Conservation (phyloP, 2,113 vertebrate species). For the Hippocampus barbouri region DNA sequence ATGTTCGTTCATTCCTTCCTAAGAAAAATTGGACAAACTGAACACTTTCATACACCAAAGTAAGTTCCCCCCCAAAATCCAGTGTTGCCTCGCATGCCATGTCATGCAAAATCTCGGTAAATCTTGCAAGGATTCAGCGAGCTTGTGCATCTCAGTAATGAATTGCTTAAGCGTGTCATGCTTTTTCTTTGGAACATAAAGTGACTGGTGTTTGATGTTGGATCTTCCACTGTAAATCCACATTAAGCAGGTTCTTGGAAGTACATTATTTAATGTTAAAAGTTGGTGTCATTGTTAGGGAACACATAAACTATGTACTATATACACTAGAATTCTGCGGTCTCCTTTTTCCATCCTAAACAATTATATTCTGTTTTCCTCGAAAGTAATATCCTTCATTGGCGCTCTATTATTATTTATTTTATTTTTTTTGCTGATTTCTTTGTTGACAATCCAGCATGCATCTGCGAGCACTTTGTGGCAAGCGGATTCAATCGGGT, state of each 20-base stretch:
- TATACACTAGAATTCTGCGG: too few species aligned
- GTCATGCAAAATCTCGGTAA: not conserved
- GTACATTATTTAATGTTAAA: slow-evolving; percentile 1
- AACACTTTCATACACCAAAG: not conserved
- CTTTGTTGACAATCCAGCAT: slow-evolving; percentile 20
- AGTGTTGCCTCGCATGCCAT: not conserved
- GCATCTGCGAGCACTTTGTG: slow-evolving; percentile 63
- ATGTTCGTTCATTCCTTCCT: too few species aligned
- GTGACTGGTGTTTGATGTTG: not conserved
- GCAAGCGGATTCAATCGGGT: slow-evolving; percentile 33
- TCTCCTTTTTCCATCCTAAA: not conserved
- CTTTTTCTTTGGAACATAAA: too few species aligned
- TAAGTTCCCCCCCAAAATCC: not conserved
- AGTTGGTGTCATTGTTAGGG: slow-evolving; percentile 6
- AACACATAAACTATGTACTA: not conserved
- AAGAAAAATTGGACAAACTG: not conserved
- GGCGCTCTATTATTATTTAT: slow-evolving; percentile 30
- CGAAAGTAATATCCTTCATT: slow-evolving; percentile 4
- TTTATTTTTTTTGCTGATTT: slow-evolving; percentile 17
- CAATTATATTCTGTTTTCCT: slow-evolving; percentile 4
- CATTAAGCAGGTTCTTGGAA: not conserved
- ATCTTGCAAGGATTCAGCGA: too few species aligned
- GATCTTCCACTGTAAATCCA: not conserved
- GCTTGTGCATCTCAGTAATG: too few species aligned
- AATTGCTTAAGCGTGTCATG: too few species aligned